phyloP scores from a whole-genome alignment of 2,888 invertebrate genomes.

The Alviniconcha strummeri region DNA sequence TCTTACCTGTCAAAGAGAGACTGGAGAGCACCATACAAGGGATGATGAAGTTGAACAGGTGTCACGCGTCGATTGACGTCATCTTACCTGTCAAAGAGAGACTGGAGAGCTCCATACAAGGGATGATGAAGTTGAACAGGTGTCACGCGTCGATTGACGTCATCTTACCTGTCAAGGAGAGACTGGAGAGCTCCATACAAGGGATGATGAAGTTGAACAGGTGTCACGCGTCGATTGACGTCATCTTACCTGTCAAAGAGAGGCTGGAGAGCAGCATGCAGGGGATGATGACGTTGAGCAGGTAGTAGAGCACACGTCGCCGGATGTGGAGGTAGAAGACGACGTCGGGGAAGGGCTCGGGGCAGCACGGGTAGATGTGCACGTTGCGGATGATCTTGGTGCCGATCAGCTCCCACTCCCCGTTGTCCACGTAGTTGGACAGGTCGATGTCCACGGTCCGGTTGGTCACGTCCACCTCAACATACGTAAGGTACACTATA shows the following conservation, averaged over 20 bases:
- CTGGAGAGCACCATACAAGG: slow-evolving; percentile 79
- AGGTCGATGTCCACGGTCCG: slow-evolving; percentile 73
- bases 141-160: slow-evolving; percentile 30
- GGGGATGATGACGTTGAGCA: slow-evolving; percentile 78
- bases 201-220: neutral
- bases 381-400: slow-evolving; percentile 75
- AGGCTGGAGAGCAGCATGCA: slow-evolving; percentile 80
- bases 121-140: slow-evolving; percentile 78
- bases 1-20: slow-evolving; percentile 75
- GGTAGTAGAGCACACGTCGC: slow-evolving; percentile 75
- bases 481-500: neutral
- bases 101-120: slow-evolving; percentile 79
- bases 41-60: slow-evolving; percentile 77
- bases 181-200: neutral
- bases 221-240: neutral
- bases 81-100: no score
- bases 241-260: slow-evolving; percentile 72
- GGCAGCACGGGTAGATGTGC: slow-evolving; percentile 75
- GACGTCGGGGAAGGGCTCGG: slow-evolving; percentile 76
- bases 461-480: slow-evolving; percentile 65
- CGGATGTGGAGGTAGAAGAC: slow-evolving; percentile 76
- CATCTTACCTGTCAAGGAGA: neutral
- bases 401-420: slow-evolving; percentile 77
- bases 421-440: slow-evolving; percentile 77
- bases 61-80: no score